These are phyloP conservation scores for Heterotis niloticus DNA, from an alignment of 2,113 vertebrate species.

Conservation along the genomic window DNA sequence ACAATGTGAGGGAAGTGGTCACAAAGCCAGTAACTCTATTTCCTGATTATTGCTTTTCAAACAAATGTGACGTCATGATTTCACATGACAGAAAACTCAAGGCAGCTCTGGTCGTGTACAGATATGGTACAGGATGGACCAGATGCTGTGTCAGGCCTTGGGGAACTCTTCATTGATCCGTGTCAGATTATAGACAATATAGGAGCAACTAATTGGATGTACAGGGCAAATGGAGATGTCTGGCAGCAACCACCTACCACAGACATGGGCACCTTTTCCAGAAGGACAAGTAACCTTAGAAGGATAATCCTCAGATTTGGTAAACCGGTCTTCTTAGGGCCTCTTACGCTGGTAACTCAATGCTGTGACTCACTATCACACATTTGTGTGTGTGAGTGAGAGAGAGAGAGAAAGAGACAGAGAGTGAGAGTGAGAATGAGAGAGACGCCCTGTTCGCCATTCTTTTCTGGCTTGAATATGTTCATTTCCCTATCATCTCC, in stretches of 20 bases:
- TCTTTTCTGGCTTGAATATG: neutral
- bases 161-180: neutral
- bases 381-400: conserved; percentile 34
- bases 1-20: neutral
- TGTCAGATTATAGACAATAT: neutral
- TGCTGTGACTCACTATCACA: conserved; percentile 49
- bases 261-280: conserved; percentile 58
- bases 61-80: neutral
- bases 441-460: no score
- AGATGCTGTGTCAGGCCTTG: neutral
- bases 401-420: no score
- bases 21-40: neutral
- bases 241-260: conserved; percentile 51
- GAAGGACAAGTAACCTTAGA: conserved; percentile 66
- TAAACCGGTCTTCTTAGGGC: conserved; percentile 66
- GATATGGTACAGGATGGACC: neutral
- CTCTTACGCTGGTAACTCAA: conserved; percentile 53
- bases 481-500: neutral
- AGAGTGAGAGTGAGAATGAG: no score
- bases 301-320: conserved; percentile 65
- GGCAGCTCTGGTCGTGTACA: neutral
- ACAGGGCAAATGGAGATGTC: conserved; percentile 29
- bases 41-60: neutral
- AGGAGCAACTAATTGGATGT: conserved; percentile 5
- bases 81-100: neutral